phyloP scores from a whole-genome alignment of 2,113 vertebrate species.

The Tichodroma muraria region DNA sequence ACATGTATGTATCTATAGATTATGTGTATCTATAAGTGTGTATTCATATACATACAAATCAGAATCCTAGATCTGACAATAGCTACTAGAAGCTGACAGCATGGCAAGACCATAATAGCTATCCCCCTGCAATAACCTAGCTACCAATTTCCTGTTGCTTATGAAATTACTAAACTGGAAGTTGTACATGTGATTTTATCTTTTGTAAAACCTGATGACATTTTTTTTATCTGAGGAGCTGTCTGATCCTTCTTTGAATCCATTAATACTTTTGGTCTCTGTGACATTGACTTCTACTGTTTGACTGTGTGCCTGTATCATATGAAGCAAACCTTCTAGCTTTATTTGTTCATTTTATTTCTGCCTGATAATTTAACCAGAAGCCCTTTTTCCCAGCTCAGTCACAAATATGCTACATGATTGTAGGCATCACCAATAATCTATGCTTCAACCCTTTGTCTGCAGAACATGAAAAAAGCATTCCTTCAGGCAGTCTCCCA shows the following conservation, averaged over 20 bases:
- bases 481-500: neutral
- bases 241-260: neutral
- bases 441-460: neutral
- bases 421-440: neutral
- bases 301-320: neutral
- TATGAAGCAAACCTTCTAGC: neutral
- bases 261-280: neutral
- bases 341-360: neutral
- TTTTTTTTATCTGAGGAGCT: neutral
- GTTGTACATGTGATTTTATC: neutral
- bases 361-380: neutral
- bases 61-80: neutral
- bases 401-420: neutral
- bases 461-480: neutral
- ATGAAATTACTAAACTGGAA: neutral
- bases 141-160: neutral
- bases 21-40: neutral
- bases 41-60: neutral
- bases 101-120: neutral
- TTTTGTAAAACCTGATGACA: neutral
- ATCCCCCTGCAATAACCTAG: neutral
- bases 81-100: neutral
- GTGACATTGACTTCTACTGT: neutral
- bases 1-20: neutral
- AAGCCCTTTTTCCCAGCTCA: neutral